Conservation (phyloP, 2,888 invertebrate genomes). For the Cyclophora albipunctata region DNA sequence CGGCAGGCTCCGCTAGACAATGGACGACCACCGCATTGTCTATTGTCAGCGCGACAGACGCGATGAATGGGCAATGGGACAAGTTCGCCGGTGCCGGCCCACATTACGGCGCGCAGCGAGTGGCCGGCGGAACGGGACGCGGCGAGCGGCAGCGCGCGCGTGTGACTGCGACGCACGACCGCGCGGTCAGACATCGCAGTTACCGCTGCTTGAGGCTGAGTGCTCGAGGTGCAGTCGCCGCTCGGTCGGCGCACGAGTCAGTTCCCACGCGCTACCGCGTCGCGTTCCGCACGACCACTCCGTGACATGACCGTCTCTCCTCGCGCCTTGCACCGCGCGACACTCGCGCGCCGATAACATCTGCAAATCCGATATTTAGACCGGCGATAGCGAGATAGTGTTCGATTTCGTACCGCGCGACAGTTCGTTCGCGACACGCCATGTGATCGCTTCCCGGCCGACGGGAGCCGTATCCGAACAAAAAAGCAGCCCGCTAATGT, state of each 20-base stretch:
- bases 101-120: conserved; percentile 36
- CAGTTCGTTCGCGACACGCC: conserved; percentile 40
- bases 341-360: conserved; percentile 57
- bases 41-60: conserved; percentile 48
- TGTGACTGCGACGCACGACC: conserved; percentile 15
- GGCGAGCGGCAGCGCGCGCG: conserved; percentile 28
- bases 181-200: conserved; percentile 52
- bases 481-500: conserved; percentile 63
- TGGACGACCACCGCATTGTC: conserved; percentile 53
- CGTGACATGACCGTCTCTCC: conserved; percentile 54
- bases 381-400: conserved; percentile 57
- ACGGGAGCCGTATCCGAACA: conserved; percentile 54
- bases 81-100: conserved; percentile 55
- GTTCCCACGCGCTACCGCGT: conserved; percentile 26
- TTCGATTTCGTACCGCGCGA: conserved; percentile 50
- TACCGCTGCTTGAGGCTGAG: conserved; percentile 48
- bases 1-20: conserved; percentile 38
- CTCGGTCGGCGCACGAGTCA: conserved; percentile 55
- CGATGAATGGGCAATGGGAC: conserved; percentile 69
- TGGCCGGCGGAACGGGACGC: conserved; percentile 8
- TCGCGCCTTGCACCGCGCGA: conserved; percentile 54
- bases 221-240: conserved; percentile 55
- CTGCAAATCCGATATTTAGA: conserved; percentile 65
- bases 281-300: conserved; percentile 10
- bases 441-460: conserved; percentile 59